phyloP scores from a whole-genome alignment of 2,113 vertebrate species.

The Danionella cerebrum region DNA sequence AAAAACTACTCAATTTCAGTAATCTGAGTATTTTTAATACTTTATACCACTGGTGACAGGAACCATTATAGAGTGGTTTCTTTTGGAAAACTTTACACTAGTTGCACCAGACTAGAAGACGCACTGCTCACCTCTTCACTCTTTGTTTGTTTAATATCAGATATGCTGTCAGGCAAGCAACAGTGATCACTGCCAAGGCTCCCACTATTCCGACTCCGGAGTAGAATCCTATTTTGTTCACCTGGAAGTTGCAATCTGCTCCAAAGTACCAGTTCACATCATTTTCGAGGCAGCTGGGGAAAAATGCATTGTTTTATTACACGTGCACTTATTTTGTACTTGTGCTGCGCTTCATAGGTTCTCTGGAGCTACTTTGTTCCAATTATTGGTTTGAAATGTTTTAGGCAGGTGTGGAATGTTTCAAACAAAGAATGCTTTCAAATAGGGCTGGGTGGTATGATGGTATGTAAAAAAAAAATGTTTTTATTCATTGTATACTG shows the following conservation, averaged over 20 bases:
- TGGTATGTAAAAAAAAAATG: too few relatives aligned
- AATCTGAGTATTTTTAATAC: too few relatives aligned
- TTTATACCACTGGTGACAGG: too few relatives aligned
- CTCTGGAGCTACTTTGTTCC: neutral
- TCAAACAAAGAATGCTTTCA: too few relatives aligned
- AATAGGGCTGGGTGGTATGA: too few relatives aligned
- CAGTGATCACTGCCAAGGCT: neutral
- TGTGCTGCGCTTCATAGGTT: neutral
- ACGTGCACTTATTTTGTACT: neutral
- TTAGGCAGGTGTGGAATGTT: too few relatives aligned
- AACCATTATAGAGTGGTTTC: too few relatives aligned
- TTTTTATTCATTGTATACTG: too few relatives aligned
- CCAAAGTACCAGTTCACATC: constrained; percentile 37
- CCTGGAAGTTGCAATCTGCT: constrained; percentile 11
- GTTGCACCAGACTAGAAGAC: too few relatives aligned
- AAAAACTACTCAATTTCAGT: too few relatives aligned
- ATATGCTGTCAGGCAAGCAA: constrained; percentile 29
- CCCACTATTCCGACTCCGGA: constrained; percentile 19
- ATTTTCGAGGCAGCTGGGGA: constrained; percentile 14
- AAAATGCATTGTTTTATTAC: neutral
- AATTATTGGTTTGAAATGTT: neutral
- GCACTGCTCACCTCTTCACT: constrained; percentile 20
- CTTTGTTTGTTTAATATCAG: constrained; percentile 9
- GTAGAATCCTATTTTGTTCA: constrained; percentile 40
- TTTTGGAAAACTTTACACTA: too few relatives aligned